A percentile compares a stretch with the other conserved stretches of the same genome.
Evolutionary conservation across 2,797 vertebrate genomes (phyloP).

Genomic region (Dromococcyx pavoninus): DNA sequence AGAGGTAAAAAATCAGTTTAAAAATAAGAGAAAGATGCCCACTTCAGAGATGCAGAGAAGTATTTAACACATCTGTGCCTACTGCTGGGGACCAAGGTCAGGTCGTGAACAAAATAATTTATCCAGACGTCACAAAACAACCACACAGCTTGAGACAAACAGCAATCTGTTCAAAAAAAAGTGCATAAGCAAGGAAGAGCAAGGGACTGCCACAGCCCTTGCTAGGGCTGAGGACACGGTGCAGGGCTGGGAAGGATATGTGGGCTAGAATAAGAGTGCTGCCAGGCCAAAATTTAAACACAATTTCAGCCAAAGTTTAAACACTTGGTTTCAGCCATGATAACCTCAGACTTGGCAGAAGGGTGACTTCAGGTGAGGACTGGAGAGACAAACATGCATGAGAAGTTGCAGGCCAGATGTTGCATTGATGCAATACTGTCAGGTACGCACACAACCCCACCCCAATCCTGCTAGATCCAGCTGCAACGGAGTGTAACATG

Average conservation of each 20-base stretch:
- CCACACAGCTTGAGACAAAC: constrained; percentile 50
- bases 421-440: neutral
- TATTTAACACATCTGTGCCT: constrained; percentile 8
- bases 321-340: accelerated
- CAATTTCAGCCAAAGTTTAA: neutral
- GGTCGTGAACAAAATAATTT: neutral
- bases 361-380: neutral
- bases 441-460: neutral
- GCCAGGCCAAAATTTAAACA: neutral
- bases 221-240: neutral
- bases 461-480: neutral
- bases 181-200: neutral
- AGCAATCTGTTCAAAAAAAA: constrained; percentile 10
- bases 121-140: constrained; percentile 37
- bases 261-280: neutral
- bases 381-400: neutral
- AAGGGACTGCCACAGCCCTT: neutral
- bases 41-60: neutral
- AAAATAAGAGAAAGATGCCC: neutral
- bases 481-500: neutral
- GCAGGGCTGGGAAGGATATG: neutral
- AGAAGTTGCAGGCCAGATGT: neutral
- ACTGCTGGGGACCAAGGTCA: constrained; percentile 30
- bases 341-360: neutral
- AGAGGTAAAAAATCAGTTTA: neutral